These are phyloP conservation scores for Hoplias malabaricus DNA, from an alignment of 2,113 vertebrate species.

Conservation along the genomic window DNA sequence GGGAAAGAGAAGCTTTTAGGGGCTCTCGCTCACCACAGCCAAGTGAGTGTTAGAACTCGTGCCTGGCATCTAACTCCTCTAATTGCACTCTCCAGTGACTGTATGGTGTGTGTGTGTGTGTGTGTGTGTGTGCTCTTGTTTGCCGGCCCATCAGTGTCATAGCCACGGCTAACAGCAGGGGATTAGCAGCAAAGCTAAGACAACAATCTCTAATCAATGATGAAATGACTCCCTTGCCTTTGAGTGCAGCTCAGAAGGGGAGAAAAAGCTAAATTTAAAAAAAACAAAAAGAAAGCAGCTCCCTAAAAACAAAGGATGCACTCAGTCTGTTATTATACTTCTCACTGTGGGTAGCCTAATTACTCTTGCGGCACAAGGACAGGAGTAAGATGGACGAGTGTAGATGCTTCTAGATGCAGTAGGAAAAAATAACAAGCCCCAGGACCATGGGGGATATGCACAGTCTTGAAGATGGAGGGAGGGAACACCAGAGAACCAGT, in stretches of 20 bases:
- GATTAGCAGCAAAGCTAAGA: constrained; percentile 49
- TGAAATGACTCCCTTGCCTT: constrained; percentile 40
- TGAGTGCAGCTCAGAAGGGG: constrained; percentile 31
- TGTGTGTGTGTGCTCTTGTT: constrained; percentile 30
- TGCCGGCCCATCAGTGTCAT: constrained; percentile 16
- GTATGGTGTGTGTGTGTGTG: constrained; percentile 37
- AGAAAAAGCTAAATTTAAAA: not conserved
- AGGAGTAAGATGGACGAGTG: not conserved
- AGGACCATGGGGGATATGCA: not conserved
- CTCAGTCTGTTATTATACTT: not conserved
- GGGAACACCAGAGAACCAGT: not conserved
- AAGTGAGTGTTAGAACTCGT: not conserved
- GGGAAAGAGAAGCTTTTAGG: not conserved
- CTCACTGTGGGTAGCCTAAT: constrained; percentile 33
- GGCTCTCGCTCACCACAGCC: not conserved
- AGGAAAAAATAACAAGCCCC: not conserved
- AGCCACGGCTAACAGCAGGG: constrained; percentile 58
- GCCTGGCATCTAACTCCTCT: constrained; percentile 7
- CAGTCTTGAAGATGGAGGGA: not conserved
- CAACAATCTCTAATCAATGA: constrained; percentile 54
- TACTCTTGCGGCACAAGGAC: constrained; percentile 2
- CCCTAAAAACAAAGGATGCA: not conserved
- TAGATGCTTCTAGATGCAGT: not conserved
- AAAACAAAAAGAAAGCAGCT: not conserved
- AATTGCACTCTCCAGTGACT: constrained; percentile 36